Conservation (phyloP, 2,797 vertebrate species). For the Rallus crepitans region DNA sequence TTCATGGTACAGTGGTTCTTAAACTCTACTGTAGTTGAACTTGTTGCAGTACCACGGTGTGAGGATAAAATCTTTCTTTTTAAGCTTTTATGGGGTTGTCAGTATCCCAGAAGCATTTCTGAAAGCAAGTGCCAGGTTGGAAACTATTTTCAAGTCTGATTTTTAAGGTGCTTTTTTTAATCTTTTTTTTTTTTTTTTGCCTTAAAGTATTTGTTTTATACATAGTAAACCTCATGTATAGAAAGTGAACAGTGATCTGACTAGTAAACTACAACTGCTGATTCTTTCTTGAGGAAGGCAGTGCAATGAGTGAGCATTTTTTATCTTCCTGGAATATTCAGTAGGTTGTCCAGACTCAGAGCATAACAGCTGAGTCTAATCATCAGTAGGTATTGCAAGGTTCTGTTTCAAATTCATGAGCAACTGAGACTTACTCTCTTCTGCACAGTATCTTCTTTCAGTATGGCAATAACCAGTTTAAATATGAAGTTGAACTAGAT, state of each 20-base stretch:
- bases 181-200: neutral
- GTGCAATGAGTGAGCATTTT: neutral
- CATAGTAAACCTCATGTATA: accelerated
- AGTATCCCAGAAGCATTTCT: neutral
- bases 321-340: neutral
- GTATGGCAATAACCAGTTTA: neutral
- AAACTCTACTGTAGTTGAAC: neutral
- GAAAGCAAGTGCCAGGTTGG: neutral
- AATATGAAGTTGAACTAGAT: neutral
- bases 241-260: neutral
- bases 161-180: neutral
- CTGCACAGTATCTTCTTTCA: neutral
- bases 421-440: neutral
- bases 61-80: neutral
- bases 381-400: neutral
- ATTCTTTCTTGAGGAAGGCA: neutral
- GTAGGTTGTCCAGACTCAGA: neutral
- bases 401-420: neutral
- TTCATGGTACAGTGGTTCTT: neutral
- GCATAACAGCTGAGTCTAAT: neutral
- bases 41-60: neutral
- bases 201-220: neutral
- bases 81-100: neutral
- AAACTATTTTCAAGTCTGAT: neutral
- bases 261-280: neutral